These are phyloP conservation scores for Torymus auratus DNA, from an alignment of 2,888 invertebrate species.

Conservation along the genomic window DNA sequence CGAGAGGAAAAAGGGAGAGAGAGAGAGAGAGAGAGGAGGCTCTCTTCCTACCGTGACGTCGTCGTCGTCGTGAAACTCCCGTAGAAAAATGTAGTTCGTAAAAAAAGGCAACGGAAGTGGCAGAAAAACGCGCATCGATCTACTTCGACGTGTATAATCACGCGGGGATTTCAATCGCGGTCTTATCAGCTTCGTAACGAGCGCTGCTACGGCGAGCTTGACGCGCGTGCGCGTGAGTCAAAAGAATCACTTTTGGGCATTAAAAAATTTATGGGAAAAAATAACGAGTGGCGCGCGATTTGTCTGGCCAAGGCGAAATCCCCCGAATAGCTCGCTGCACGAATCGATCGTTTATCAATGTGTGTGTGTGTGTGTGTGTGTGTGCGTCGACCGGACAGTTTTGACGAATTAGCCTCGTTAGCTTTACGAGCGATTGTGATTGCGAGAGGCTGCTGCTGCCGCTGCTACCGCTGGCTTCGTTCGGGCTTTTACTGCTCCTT, in stretches of 20 bases:
- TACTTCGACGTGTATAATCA: too few species aligned
- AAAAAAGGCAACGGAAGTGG: too few species aligned
- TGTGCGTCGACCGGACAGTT: conserved; percentile 70
- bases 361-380: neutral
- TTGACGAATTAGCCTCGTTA: conserved; percentile 70
- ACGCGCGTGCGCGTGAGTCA: neutral
- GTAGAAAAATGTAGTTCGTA: neutral
- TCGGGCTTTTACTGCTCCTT: conserved; percentile 63
- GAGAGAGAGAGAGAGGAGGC: neutral
- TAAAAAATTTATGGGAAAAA: conserved; percentile 51
- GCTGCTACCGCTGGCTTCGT: conserved; percentile 42
- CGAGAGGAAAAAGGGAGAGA: neutral
- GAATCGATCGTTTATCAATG: conserved; percentile 56
- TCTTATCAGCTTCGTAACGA: conserved; percentile 29
- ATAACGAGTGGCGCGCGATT: conserved; percentile 45
- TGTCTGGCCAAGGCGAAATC: conserved; percentile 42
- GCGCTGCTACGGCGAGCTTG: neutral
- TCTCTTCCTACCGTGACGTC: neutral
- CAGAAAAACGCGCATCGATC: too few species aligned
- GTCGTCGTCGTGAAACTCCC: neutral
- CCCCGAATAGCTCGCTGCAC: conserved; percentile 8
- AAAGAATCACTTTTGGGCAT: conserved; percentile 26
- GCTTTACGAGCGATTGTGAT: conserved; percentile 66
- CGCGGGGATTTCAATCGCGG: conserved; percentile 6
- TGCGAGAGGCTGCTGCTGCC: conserved; percentile 22